Percentiles rank a stretch among this genome's conserved stretches.
These are phyloP conservation scores for Platycheirus albimanus DNA, from an alignment of 2,888 invertebrate species.

Conservation along the genomic window DNA sequence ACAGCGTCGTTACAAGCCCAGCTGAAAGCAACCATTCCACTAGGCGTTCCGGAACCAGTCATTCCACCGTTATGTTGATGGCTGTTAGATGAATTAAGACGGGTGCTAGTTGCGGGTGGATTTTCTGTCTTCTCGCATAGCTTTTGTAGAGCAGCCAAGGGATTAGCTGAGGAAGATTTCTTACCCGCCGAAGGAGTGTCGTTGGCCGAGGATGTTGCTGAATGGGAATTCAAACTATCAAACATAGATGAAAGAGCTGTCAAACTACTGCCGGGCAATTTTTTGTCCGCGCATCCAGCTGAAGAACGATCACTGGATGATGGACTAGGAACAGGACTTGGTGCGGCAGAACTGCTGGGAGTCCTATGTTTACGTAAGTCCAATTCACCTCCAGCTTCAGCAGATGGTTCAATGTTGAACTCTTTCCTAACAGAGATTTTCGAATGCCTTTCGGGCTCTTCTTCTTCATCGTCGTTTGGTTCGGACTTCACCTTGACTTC, in stretches of 20 bases:
- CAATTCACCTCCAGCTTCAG: constrained; percentile 58
- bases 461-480: constrained; percentile 77
- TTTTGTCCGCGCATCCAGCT: constrained; percentile 83
- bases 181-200: constrained; percentile 51
- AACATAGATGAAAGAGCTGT: constrained; percentile 95
- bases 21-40: constrained; percentile 92
- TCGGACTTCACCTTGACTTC: constrained; percentile 79
- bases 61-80: constrained; percentile 78
- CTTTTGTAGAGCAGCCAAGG: constrained; percentile 96
- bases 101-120: constrained; percentile 81
- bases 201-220: constrained; percentile 83
- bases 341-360: constrained; percentile 77
- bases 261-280: constrained; percentile 85
- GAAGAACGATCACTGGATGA: constrained; percentile 89
- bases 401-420: constrained; percentile 77
- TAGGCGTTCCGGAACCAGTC: constrained; percentile 82
- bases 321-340: constrained; percentile 85
- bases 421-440: constrained; percentile 83
- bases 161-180: constrained; percentile 87
- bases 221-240: constrained; percentile 86
- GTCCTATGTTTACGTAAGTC: constrained; percentile 76
- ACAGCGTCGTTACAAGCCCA: constrained; percentile 98
- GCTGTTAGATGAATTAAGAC: constrained; percentile 75
- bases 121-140: constrained; percentile 96
- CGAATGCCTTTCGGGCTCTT: constrained; percentile 79